A percentile compares a stretch with the other conserved stretches of the same genome.
These are phyloP conservation scores for Dynastes grantii DNA, from an alignment of 2,888 invertebrate genomes.

Conservation along the genomic window DNA sequence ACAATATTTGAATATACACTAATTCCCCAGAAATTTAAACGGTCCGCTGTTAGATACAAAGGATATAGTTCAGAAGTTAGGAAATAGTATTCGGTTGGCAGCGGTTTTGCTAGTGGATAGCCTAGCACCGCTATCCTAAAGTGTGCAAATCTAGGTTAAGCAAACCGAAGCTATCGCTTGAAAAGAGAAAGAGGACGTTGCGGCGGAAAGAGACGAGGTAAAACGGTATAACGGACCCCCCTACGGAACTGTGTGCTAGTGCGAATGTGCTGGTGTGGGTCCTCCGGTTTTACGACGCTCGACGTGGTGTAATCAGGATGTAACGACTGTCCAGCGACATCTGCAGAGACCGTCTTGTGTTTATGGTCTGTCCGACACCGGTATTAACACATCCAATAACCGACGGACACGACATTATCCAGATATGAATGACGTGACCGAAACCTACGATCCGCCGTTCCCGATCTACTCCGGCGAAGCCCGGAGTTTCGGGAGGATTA, in stretches of 20 bases:
- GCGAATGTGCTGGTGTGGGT: constrained; percentile 53
- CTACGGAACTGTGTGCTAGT: constrained; percentile 31
- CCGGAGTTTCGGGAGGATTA: constrained; percentile 36
- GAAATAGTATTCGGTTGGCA: constrained; percentile 26
- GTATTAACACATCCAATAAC: constrained; percentile 72
- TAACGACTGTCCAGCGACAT: constrained; percentile 69
- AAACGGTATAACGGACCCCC: constrained; percentile 40
- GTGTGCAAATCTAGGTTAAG: constrained; percentile 55
- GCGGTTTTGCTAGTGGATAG: constrained; percentile 20
- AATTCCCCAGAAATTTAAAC: constrained; percentile 46
- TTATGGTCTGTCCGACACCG: constrained; percentile 70
- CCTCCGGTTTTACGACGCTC: constrained; percentile 62
- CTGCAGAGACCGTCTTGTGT: constrained; percentile 70
- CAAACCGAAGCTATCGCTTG: constrained; percentile 55
- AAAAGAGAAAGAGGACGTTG: constrained; percentile 35
- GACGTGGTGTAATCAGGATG: constrained; percentile 67
- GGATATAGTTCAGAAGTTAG: constrained; percentile 41
- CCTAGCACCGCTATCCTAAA: constrained; percentile 38
- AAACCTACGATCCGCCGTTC: constrained; percentile 43
- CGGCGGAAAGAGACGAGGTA: constrained; percentile 25
- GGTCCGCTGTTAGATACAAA: constrained; percentile 20
- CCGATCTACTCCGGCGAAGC: constrained; percentile 37
- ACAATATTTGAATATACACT: constrained; percentile 44
- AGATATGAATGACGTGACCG: constrained; percentile 72
- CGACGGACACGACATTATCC: constrained; percentile 69